Percentiles rank a stretch among this genome's conserved stretches.
phyloP scores from a whole-genome alignment of 2,888 invertebrate genomes.

The Dusona sp. region DNA sequence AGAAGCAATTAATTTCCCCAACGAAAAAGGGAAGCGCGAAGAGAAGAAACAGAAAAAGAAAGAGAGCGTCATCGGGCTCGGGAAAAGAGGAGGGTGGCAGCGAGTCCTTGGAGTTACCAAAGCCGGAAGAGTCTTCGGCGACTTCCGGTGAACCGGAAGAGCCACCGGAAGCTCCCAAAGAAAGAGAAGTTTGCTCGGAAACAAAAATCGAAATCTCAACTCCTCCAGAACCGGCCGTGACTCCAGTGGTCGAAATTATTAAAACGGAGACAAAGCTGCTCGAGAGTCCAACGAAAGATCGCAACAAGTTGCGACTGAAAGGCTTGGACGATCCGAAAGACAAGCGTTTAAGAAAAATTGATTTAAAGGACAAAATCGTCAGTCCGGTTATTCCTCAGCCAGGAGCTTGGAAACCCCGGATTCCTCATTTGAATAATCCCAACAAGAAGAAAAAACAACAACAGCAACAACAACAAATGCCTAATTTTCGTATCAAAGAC shows the following conservation, averaged over 20 bases:
- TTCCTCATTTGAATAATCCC: slow-evolving; percentile 85
- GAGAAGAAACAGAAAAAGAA: slow-evolving; percentile 89
- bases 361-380: slow-evolving; percentile 94
- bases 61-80: slow-evolving; percentile 86
- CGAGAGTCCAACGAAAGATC: slow-evolving; percentile 78
- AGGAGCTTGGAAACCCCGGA: slow-evolving; percentile 90
- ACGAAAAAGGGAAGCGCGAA: slow-evolving; percentile 87
- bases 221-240: background rate
- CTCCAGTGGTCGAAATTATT: slow-evolving; percentile 4
- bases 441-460: slow-evolving; percentile 84
- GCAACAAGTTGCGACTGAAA: slow-evolving; percentile 79
- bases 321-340: slow-evolving; percentile 82
- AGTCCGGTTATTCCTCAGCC: slow-evolving; percentile 97
- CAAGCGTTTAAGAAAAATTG: slow-evolving; percentile 87
- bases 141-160: background rate
- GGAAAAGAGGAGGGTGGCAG: slow-evolving; percentile 84
- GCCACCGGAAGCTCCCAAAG: background rate
- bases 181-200: background rate
- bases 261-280: slow-evolving; percentile 69
- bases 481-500: slow-evolving; percentile 91
- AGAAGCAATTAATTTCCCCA: slow-evolving; percentile 91
- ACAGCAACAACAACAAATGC: slow-evolving; percentile 81
- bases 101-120: slow-evolving; percentile 68
- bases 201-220: background rate
- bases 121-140: background rate